Evolutionary conservation across 2,113 vertebrate genomes (phyloP).

Genomic region (Python bivittatus): DNA sequence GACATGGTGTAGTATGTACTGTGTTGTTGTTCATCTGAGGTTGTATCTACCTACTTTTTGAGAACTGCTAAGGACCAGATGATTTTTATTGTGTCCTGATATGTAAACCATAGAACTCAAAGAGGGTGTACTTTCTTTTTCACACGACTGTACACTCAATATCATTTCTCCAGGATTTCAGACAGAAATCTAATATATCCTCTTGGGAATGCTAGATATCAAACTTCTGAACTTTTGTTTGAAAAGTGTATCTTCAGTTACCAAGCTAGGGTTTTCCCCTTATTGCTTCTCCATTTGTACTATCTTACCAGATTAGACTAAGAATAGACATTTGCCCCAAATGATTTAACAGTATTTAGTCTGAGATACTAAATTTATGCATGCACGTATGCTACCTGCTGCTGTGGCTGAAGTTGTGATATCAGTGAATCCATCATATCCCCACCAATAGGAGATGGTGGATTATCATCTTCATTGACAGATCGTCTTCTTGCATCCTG

Average conservation of each 20-base stretch:
- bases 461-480: conserved; percentile 97
- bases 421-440: conserved; percentile 94
- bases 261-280: not conserved
- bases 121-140: no score
- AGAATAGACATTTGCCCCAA: not conserved
- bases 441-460: conserved; percentile 93
- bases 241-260: not conserved
- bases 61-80: no score
- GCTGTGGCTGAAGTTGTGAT: conserved; percentile 85
- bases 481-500: conserved; percentile 95
- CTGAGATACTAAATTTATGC: conserved; percentile 26
- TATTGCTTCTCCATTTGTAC: not conserved
- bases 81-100: no score
- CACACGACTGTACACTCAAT: not conserved
- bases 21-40: no score
- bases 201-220: not conserved
- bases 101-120: no score
- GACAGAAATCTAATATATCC: not conserved
- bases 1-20: no score
- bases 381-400: conserved; percentile 71
- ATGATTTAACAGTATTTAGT: not conserved
- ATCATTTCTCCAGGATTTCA: not conserved
- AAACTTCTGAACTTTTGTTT: not conserved
- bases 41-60: no score
- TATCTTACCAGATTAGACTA: not conserved